phyloP scores from a whole-genome alignment of 2,113 vertebrate species.

The Collichthys lucidus region DNA sequence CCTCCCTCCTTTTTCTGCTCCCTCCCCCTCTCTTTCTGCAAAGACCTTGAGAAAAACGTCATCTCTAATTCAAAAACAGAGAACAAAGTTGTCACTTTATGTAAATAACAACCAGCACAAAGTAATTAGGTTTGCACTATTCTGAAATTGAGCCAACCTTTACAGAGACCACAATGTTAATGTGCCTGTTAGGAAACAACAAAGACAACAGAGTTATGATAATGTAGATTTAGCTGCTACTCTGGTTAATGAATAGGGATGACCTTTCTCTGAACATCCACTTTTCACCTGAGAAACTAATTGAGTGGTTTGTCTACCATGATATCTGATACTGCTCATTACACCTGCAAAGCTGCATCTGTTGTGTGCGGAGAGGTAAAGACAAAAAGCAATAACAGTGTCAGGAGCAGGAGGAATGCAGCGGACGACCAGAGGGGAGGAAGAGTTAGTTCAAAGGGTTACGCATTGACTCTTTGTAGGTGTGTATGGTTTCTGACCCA shows the following conservation, averaged over 20 bases:
- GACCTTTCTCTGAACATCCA: slow-evolving; percentile 22
- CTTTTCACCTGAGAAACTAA: slow-evolving; percentile 54
- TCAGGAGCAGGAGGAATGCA: slow-evolving; percentile 11
- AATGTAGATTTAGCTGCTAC: slow-evolving; percentile 41
- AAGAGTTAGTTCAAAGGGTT: slow-evolving; percentile 61
- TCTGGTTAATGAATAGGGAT: slow-evolving; percentile 41
- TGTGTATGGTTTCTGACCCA: slow-evolving; percentile 65
- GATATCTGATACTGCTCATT: slow-evolving; percentile 54
- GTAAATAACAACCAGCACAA: slow-evolving; percentile 16
- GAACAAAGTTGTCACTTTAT: slow-evolving; percentile 32
- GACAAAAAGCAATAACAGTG: slow-evolving; percentile 36
- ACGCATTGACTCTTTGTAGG: slow-evolving; percentile 47
- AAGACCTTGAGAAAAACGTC: slow-evolving; percentile 24
- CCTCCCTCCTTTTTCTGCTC: neutral
- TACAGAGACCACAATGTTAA: slow-evolving; percentile 8
- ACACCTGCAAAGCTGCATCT: slow-evolving; percentile 50
- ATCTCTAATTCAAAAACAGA: slow-evolving; percentile 17
- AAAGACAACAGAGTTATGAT: slow-evolving; percentile 49
- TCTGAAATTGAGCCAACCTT: slow-evolving; percentile 36
- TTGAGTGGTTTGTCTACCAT: slow-evolving; percentile 48
- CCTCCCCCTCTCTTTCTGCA: slow-evolving; percentile 4
- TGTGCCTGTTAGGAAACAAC: neutral
- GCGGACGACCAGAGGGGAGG: slow-evolving; percentile 35
- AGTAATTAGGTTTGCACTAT: slow-evolving; percentile 25
- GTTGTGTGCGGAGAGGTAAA: neutral